Evolutionary conservation across 2,888 invertebrate species (phyloP), one percentile per base, ranked within the genome.

Genomic region (Rhagonycha lutea): DNA sequence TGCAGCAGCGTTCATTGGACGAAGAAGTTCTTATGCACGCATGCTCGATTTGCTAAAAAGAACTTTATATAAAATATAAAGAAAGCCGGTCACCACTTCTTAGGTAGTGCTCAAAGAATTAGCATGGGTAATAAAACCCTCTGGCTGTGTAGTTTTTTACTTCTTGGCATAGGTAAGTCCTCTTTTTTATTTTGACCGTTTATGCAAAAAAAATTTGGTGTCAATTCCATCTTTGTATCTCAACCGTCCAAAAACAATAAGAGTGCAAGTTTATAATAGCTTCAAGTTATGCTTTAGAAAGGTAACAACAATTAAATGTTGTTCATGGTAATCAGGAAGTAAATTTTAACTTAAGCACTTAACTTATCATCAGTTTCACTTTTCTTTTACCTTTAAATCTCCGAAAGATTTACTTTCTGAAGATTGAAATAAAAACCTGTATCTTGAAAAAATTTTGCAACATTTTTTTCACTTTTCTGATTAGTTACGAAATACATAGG

Each of bases 131-230:
- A 82, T 84, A 87, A 86, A 83, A 85, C 83, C 80, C 81, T 88
- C 84, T 88, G 88, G 88, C 86, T 88, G 88, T 88, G 88, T 86
- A 86, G 85, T 86, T 86, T 86, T 76, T 82, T 88, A 79, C 82
- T 88, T 72, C 79, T 87, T 65, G 87, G 86, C 75, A 78, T 86
- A 75, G 88, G 89, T 89, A 81, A 88, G 89, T 89, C 76, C 74
- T 82, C 78, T 79, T 75, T 75, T 61, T 78, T 77, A 14, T 68
- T 69, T 47, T 60, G 18, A 67, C 24, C 47, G 26, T 67, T 24
- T 26, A 68, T 73, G 14, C 73, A 69, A 68, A 70, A 73, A 47
- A 47, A 47, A n/a, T 7, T 47, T 47, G n/a, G n/a, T n/a, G 7
- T 47, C 47, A 2, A n/a, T 47, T 7, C 7, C 47, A 47, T 47